Evolutionary conservation across 1,140 invertebrate genomes (phyloP).

Genomic region (Anagrus nilaparvatae): DNA sequence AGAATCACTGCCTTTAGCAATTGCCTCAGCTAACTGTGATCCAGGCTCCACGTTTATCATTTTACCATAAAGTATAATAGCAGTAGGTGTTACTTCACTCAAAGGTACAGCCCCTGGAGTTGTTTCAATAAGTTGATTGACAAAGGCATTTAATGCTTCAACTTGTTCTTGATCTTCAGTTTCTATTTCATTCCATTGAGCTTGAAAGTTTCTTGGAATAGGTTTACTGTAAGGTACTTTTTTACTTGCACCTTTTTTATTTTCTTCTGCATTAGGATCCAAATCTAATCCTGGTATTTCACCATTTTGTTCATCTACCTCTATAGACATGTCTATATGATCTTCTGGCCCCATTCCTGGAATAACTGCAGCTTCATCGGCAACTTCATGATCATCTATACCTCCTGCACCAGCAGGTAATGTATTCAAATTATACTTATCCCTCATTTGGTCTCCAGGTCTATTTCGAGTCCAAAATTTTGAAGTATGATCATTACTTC

Average conservation of each 20-base stretch:
- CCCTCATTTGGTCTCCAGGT: constrained; percentile 95
- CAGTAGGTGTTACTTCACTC: constrained; percentile 61
- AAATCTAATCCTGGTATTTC: constrained; percentile 80
- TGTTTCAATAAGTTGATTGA: constrained; percentile 60
- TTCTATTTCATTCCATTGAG: constrained; percentile 84
- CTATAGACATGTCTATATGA: constrained; percentile 56
- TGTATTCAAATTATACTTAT: constrained; percentile 94
- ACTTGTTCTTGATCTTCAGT: constrained; percentile 47
- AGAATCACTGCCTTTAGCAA: constrained; percentile 61
- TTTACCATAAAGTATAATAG: constrained; percentile 71
- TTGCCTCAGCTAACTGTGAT: constrained; percentile 60
- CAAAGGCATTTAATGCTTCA: constrained; percentile 48
- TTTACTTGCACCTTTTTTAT: constrained; percentile 56
- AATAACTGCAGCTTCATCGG: constrained; percentile 68
- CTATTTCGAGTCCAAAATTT: constrained; percentile 99
- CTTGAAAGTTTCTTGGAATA: constrained; percentile 91
- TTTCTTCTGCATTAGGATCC: constrained; percentile 59
- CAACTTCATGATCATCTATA: constrained; percentile 60
- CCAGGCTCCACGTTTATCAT: constrained; percentile 64
- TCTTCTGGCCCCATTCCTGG: constrained; percentile 95
- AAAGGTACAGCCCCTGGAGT: constrained; percentile 58
- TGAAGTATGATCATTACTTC: constrained; percentile 95
- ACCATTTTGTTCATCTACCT: constrained; percentile 33
- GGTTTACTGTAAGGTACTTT: constrained; percentile 90
- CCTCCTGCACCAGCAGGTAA: constrained; percentile 64